These are phyloP conservation scores for Gari tellinella DNA, from an alignment of 2,888 invertebrate species.

Conservation along the genomic window DNA sequence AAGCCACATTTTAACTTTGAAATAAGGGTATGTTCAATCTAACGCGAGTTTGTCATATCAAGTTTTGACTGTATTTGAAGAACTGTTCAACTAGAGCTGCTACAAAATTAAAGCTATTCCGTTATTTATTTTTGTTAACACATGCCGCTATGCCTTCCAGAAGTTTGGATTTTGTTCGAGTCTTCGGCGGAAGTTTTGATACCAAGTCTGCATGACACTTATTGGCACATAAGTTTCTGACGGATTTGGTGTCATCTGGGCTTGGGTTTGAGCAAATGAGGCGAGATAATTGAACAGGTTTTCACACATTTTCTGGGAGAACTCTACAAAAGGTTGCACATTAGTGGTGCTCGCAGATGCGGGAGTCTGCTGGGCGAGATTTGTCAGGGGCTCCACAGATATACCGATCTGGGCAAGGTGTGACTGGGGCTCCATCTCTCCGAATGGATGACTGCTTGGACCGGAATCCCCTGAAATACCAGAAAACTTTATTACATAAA, in stretches of 20 bases:
- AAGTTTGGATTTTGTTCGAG: constrained; percentile 96
- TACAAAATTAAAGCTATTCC: too few species aligned
- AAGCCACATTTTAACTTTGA: too few species aligned
- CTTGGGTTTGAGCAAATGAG: constrained; percentile 93
- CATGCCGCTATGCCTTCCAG: constrained; percentile 88
- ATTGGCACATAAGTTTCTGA: constrained; percentile 94
- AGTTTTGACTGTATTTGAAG: too few species aligned
- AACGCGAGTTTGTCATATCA: too few species aligned
- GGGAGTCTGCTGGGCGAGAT: constrained; percentile 86
- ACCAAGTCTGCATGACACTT: constrained; percentile 96
- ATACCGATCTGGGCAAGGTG: constrained; percentile 98
- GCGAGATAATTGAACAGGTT: constrained; percentile 96
- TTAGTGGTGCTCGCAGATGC: constrained; percentile 83
- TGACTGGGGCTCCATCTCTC: constrained; percentile 87
- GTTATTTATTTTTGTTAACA: too few species aligned
- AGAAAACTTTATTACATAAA: too few species aligned
- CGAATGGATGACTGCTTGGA: constrained; percentile 59
- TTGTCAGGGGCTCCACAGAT: constrained; percentile 91
- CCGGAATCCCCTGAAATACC: too few species aligned
- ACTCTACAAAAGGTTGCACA: constrained; percentile 85
- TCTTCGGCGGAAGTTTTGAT: constrained; percentile 94
- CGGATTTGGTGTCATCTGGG: constrained; percentile 92
- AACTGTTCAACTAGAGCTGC: too few species aligned
- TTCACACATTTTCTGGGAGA: constrained; percentile 94
- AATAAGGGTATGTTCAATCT: too few species aligned